phyloP scores from a whole-genome alignment of 2,888 invertebrate species.

The Gnatocerus cornutus region DNA sequence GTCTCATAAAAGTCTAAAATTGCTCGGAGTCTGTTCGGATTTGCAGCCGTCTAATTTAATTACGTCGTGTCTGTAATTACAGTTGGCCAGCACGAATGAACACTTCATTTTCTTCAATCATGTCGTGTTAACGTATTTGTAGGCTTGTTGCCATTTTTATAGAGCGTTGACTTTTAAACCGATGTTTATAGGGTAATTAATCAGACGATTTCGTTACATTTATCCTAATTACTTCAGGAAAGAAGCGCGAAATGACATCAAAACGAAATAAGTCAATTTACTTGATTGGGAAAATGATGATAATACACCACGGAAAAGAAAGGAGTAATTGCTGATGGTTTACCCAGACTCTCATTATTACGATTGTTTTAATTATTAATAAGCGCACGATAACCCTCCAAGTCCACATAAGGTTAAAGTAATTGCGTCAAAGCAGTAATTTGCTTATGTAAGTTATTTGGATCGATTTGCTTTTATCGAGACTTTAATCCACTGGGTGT shows the following conservation, averaged over 20 bases:
- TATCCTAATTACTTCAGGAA: conserved; percentile 16
- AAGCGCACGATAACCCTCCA: conserved; percentile 15
- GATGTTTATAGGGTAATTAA: conserved; percentile 18
- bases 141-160: conserved; percentile 21
- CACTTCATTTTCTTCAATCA: conserved; percentile 24
- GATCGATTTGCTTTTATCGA: conserved; percentile 34
- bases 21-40: conserved; percentile 26
- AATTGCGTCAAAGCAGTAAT: conserved; percentile 27
- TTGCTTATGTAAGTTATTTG: conserved; percentile 36
- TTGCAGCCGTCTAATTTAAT: conserved; percentile 33
- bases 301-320: not conserved
- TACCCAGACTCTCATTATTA: conserved; percentile 6
- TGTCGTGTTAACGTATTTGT: conserved; percentile 22
- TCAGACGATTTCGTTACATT: conserved; percentile 13
- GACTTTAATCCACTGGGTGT: conserved; percentile 12
- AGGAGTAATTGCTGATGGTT: conserved; percentile 13
- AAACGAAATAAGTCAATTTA: conserved; percentile 16
- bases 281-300: not conserved
- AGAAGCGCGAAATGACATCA: conserved; percentile 26
- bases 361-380: conserved; percentile 31
- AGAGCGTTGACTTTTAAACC: conserved; percentile 30
- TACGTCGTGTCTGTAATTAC: conserved; percentile 31
- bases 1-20: conserved; percentile 28
- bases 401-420: conserved; percentile 16
- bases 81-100: conserved; percentile 18